Percentiles rank a stretch among this genome's conserved stretches.
phyloP scores from a whole-genome alignment of 2,888 invertebrate genomes.

The Cetonia aurata region DNA sequence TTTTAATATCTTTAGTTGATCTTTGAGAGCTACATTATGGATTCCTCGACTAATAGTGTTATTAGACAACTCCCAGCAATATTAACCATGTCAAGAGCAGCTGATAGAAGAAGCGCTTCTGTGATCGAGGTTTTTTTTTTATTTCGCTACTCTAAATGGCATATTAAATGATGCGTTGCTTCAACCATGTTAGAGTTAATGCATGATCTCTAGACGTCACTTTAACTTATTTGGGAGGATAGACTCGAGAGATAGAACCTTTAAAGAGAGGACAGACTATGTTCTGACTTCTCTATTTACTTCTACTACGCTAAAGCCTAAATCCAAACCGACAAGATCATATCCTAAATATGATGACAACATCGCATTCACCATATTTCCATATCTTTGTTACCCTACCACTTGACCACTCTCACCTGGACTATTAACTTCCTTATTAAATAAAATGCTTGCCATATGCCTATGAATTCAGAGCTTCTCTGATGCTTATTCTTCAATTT shows the following conservation, averaged over 20 bases:
- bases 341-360: no score
- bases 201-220: not conserved
- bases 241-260: not conserved
- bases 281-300: not conserved
- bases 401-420: no score
- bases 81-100: conserved; percentile 1
- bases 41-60: not conserved
- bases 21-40: conserved; percentile 5
- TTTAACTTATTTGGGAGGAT: conserved; percentile 6
- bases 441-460: no score
- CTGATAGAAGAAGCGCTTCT: not conserved
- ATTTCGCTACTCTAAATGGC: not conserved
- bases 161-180: not conserved
- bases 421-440: no score
- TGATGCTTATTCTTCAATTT: no score
- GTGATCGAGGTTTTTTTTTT: not conserved
- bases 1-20: not conserved
- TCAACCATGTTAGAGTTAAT: not conserved
- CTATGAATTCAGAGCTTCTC: no score
- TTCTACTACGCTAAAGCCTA: not conserved
- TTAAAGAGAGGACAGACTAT: not conserved
- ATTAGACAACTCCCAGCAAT: not conserved
- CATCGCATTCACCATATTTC: no score
- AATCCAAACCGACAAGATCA: no score
- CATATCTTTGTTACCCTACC: no score